Percentiles rank a stretch among this genome's conserved stretches.
Evolutionary conservation across 2,113 vertebrate genomes (phyloP).

Genomic region (Amazona guildingii): DNA sequence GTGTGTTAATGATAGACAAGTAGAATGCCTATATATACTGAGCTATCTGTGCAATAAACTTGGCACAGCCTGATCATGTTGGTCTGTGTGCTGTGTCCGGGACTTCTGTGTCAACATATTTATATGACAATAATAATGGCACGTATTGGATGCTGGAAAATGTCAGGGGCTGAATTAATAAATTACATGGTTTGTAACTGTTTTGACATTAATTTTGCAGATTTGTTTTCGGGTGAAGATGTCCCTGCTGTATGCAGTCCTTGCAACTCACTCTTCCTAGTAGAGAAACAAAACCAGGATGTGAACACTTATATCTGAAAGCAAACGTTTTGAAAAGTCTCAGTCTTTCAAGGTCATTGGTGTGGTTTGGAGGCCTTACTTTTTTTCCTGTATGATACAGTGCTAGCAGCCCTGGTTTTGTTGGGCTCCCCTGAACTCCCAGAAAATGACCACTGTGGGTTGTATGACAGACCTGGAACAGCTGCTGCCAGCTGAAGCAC

Average conservation of each 20-base stretch:
- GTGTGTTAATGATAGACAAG: too few relatives aligned
- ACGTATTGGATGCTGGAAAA: background rate
- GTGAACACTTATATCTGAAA: background rate
- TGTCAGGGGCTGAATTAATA: background rate
- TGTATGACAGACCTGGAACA: background rate
- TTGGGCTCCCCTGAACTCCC: accelerated
- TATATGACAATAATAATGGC: background rate
- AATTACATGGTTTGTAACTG: background rate
- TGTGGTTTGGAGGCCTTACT: background rate
- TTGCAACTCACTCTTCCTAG: background rate
- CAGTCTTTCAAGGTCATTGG: background rate
- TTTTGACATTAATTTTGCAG: background rate
- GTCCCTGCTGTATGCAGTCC: background rate
- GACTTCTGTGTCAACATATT: background rate
- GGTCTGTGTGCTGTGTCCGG: too few relatives aligned
- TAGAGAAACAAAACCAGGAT: background rate
- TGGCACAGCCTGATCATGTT: too few relatives aligned
- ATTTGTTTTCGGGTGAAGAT: background rate
- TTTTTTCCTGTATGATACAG: background rate
- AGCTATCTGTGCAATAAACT: too few relatives aligned
- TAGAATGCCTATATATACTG: too few relatives aligned
- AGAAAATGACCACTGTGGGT: background rate
- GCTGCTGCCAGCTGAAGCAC: background rate
- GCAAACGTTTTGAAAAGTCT: background rate
- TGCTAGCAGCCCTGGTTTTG: accelerated